Evolutionary conservation across 2,113 vertebrate genomes (phyloP).

Genomic region (Callipepla squamata): DNA sequence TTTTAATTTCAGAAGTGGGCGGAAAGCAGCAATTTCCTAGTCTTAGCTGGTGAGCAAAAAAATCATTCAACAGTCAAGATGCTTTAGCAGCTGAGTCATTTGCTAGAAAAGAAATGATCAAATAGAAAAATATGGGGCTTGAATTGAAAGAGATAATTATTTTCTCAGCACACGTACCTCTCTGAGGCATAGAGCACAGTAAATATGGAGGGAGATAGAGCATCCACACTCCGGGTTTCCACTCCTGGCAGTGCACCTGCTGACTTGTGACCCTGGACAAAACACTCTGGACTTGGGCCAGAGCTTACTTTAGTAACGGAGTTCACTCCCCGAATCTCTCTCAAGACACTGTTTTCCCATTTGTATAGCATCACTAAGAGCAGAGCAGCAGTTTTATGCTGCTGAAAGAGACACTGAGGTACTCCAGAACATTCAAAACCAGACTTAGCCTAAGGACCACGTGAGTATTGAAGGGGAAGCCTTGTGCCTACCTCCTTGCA

Average conservation of each 20-base stretch:
- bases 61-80: not conserved
- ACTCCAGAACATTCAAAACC: not conserved
- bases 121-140: not conserved
- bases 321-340: not conserved
- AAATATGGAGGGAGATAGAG: not conserved
- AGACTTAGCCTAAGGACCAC: not conserved
- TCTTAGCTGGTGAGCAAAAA: not conserved
- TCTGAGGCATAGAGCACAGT: not conserved
- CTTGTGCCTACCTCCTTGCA: not conserved
- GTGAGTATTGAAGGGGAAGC: not conserved
- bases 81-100: not conserved
- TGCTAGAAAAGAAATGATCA: not conserved
- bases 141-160: not conserved
- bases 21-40: not conserved
- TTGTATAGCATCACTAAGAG: not conserved
- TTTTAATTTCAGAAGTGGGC: slow-evolving; percentile 30
- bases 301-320: not conserved
- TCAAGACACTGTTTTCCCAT: not conserved
- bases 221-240: not conserved
- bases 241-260: not conserved
- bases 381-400: not conserved
- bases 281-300: not conserved
- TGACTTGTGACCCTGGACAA: not conserved
- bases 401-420: not conserved
- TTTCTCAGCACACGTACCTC: not conserved